phyloP scores from a whole-genome alignment of 1,140 invertebrate species.

The Drosophila takahashii region DNA sequence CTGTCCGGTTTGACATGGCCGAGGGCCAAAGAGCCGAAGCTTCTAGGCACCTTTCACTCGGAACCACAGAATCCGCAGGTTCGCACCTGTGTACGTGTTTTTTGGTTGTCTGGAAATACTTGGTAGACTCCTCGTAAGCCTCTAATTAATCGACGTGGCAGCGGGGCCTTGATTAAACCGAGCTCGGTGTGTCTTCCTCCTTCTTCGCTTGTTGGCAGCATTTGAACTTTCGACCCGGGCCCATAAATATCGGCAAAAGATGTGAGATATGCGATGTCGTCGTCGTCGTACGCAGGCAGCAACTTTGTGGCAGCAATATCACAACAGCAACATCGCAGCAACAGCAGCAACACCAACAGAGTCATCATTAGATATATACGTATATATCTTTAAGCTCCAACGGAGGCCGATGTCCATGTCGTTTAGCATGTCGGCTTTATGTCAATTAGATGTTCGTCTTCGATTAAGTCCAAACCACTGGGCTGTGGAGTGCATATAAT shows the following conservation, averaged over 20 bases:
- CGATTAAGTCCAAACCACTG: slow-evolving; percentile 67
- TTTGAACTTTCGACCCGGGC: slow-evolving; percentile 70
- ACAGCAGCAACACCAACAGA: slow-evolving; percentile 24
- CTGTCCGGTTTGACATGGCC: slow-evolving; percentile 37
- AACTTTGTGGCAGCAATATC: neutral
- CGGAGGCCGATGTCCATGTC: slow-evolving; percentile 53
- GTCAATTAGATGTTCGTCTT: slow-evolving; percentile 81
- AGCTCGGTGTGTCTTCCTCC: slow-evolving; percentile 17
- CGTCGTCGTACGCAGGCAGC: slow-evolving; percentile 30
- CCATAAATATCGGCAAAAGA: slow-evolving; percentile 78
- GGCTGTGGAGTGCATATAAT: slow-evolving; percentile 67
- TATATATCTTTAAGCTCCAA: slow-evolving; percentile 14
- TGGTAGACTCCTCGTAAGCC: slow-evolving; percentile 41
- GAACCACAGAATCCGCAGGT: slow-evolving; percentile 5
- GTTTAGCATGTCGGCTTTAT: slow-evolving; percentile 80
- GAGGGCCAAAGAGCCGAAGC: slow-evolving; percentile 31
- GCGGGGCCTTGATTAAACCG: slow-evolving; percentile 69
- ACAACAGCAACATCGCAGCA: neutral
- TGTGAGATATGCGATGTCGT: slow-evolving; percentile 64
- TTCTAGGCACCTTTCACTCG: slow-evolving; percentile 55
- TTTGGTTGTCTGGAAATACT: neutral
- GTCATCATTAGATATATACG: slow-evolving; percentile 41
- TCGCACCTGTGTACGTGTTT: slow-evolving; percentile 50
- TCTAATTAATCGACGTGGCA: slow-evolving; percentile 68
- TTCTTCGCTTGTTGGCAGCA: slow-evolving; percentile 28